A percentile compares a stretch with the other conserved stretches of the same genome.
phyloP scores from a whole-genome alignment of 53 echinoderm and acorn worm genomes.

The Apostichopus leukothele region DNA sequence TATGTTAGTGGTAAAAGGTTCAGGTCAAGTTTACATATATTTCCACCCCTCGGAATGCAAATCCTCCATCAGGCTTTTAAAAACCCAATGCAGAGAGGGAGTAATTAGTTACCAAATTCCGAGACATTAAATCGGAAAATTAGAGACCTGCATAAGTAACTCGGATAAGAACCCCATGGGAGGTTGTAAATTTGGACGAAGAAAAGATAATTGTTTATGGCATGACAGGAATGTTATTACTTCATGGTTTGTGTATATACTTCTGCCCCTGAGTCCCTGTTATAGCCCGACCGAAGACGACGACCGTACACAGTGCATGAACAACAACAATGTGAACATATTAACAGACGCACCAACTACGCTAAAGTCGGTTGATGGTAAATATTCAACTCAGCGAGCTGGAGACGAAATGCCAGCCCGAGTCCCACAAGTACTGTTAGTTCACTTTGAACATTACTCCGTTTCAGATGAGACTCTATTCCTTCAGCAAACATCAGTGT shows the following conservation, averaged over 20 bases:
- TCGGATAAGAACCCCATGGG: constrained; percentile 40
- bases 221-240: constrained; percentile 46
- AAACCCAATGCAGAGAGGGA: constrained; percentile 22
- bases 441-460: too few relatives aligned
- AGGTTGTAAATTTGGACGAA: constrained; percentile 16
- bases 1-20: too few relatives aligned
- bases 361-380: too few relatives aligned
- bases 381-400: too few relatives aligned
- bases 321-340: too few relatives aligned
- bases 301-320: too few relatives aligned
- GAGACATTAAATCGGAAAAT: constrained; percentile 34
- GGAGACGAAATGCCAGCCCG: too few relatives aligned
- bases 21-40: constrained; percentile 18
- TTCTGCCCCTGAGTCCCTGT: not conserved
- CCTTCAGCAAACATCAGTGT: too few relatives aligned
- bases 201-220: constrained; percentile 39
- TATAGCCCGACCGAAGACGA: too few relatives aligned
- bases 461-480: too few relatives aligned
- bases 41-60: constrained; percentile 3
- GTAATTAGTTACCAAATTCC: constrained; percentile 45
- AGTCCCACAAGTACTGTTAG: too few relatives aligned
- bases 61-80: not conserved
- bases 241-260: not conserved
- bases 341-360: too few relatives aligned
- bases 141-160: constrained; percentile 24